phyloP scores from a whole-genome alignment of 2,113 vertebrate genomes.

The Rattus rattus region DNA sequence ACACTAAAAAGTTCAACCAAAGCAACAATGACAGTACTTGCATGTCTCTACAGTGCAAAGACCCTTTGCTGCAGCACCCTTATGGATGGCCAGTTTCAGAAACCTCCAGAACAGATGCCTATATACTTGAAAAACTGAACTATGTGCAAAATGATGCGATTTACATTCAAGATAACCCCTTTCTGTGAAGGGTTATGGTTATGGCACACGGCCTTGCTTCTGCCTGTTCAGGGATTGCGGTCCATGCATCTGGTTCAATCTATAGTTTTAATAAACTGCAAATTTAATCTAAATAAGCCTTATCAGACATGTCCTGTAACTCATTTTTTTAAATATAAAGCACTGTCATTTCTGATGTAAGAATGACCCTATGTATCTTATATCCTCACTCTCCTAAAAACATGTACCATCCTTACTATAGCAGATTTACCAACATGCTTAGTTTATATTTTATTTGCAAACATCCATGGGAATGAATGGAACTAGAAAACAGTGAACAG shows the following conservation, averaged over 20 bases:
- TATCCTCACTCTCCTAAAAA: conserved; percentile 80
- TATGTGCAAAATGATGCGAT: conserved; percentile 76
- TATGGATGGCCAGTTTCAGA: conserved; percentile 80
- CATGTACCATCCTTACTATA: conserved; percentile 87
- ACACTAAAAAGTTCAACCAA: conserved; percentile 11
- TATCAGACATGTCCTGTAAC: conserved; percentile 64
- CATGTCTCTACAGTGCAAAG: conserved; percentile 57
- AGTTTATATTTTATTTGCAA: conserved; percentile 77
- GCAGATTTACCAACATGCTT: conserved; percentile 84
- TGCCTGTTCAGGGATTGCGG: neutral
- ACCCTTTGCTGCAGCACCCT: conserved; percentile 71
- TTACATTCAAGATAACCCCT: conserved; percentile 59
- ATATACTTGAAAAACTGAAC: conserved; percentile 83
- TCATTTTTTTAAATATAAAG: conserved; percentile 51
- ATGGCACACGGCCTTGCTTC: neutral
- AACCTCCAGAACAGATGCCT: conserved; percentile 80
- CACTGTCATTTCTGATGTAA: neutral
- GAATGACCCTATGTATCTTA: neutral
- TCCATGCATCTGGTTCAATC: neutral
- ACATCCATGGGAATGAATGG: conserved; percentile 81
- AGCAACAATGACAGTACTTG: conserved; percentile 71
- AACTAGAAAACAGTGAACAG: conserved; percentile 80
- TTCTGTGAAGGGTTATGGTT: neutral
- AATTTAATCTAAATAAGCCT: conserved; percentile 38
- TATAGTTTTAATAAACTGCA: conserved; percentile 45